phyloP scores from a whole-genome alignment of 2,888 invertebrate species.

The Morinoia aosen region DNA sequence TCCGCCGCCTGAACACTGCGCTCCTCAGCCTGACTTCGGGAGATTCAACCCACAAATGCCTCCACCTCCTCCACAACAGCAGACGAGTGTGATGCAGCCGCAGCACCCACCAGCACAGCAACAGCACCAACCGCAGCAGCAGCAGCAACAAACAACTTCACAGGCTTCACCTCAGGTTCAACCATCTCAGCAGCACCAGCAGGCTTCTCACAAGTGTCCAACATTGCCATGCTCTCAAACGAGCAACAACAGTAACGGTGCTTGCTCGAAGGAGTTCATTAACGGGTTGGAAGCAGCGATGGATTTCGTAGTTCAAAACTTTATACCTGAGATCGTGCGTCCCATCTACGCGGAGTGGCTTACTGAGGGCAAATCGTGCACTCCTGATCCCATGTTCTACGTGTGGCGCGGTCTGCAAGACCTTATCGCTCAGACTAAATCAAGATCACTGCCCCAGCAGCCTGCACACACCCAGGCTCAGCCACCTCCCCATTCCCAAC shows the following conservation, averaged over 20 bases:
- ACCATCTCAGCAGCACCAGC: neutral
- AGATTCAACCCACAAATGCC: constrained; percentile 34
- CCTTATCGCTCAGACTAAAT: constrained; percentile 31
- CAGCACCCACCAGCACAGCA: constrained; percentile 12
- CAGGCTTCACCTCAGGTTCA: neutral
- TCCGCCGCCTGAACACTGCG: constrained; percentile 4
- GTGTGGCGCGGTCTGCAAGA: constrained; percentile 48
- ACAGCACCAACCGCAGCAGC: neutral
- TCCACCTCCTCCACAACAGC: neutral
- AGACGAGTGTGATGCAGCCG: constrained; percentile 2
- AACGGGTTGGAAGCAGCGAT: constrained; percentile 41
- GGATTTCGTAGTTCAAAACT: constrained; percentile 48
- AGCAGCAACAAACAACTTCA: too few species aligned
- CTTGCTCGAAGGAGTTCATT: constrained; percentile 37
- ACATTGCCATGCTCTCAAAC: neutral
- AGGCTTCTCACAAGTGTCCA: constrained; percentile 12
- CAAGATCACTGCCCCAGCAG: neutral
- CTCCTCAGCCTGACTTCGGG: constrained; percentile 34
- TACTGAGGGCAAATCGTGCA: constrained; percentile 37
- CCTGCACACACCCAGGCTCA: neutral
- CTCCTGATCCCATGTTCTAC: constrained; percentile 52
- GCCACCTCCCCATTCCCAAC: neutral
- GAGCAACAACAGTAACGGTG: neutral
- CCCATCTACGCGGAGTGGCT: constrained; percentile 55
- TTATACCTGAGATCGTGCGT: constrained; percentile 45